Evolutionary conservation across 2,113 vertebrate species (phyloP).

Genomic region (Osmerus eperlanus): DNA sequence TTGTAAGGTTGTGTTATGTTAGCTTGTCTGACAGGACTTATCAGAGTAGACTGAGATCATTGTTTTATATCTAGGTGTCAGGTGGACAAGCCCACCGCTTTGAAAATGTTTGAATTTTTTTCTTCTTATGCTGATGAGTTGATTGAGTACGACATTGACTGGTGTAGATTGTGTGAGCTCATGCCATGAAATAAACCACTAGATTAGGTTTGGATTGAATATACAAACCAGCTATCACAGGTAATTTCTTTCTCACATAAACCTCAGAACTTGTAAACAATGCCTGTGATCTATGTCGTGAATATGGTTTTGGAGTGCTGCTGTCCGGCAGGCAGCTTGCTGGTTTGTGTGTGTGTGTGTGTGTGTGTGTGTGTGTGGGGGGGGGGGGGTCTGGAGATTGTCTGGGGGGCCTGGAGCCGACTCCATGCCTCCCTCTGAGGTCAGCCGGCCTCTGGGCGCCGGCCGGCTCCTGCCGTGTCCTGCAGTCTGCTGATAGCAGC

Average conservation of each 20-base stretch:
- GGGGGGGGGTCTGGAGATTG: conserved; percentile 38
- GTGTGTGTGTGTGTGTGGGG: conserved; percentile 15
- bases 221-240: neutral
- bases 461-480: conserved; percentile 22
- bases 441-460: conserved; percentile 27
- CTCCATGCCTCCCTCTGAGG: conserved; percentile 25
- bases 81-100: neutral
- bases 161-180: conserved; percentile 7
- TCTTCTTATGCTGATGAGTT: conserved; percentile 6
- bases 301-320: neutral
- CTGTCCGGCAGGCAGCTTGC: conserved; percentile 9
- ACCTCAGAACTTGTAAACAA: neutral
- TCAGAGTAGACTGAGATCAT: neutral
- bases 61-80: neutral
- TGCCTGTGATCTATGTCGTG: neutral
- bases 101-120: neutral
- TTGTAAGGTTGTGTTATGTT: neutral
- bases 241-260: conserved; percentile 1
- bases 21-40: conserved; percentile 1
- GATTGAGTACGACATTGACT: neutral
- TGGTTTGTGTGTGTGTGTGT: conserved; percentile 19
- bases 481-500: conserved; percentile 57
- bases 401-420: conserved; percentile 34
- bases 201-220: neutral
- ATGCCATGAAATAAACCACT: neutral